Conservation (phyloP, 2,888 invertebrate genomes). For the Cordilura impudica region DNA sequence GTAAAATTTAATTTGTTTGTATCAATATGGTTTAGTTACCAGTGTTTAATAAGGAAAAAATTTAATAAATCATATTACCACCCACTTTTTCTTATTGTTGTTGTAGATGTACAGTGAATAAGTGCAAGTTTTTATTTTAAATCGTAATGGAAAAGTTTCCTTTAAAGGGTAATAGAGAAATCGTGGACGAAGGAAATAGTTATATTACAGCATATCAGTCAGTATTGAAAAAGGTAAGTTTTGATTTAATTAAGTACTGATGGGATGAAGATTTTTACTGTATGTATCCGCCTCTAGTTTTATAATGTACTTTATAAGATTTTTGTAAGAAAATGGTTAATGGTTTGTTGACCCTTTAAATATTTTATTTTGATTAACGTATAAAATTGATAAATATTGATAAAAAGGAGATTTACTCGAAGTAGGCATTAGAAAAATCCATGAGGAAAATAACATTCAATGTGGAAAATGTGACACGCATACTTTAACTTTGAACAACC, state of each 20-base stretch:
- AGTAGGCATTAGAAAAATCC: too few species aligned
- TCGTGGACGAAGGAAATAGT: slow-evolving; percentile 78
- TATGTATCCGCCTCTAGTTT: too few species aligned
- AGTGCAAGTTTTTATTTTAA: slow-evolving; percentile 9
- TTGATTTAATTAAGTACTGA: background rate
- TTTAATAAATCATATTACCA: slow-evolving; percentile 10
- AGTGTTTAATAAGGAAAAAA: background rate
- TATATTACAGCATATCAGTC: slow-evolving; percentile 81
- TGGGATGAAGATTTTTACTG: too few species aligned
- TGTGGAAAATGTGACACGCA: too few species aligned
- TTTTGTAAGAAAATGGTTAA: too few species aligned
- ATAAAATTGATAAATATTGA: too few species aligned
- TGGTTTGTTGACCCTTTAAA: too few species aligned
- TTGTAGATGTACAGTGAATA: slow-evolving; percentile 49
- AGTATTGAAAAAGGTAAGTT: slow-evolving; percentile 81
- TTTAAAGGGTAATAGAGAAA: slow-evolving; percentile 81
- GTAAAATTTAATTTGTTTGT: slow-evolving; percentile 13
- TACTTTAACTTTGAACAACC: too few species aligned
- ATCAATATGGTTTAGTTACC: slow-evolving; percentile 10
- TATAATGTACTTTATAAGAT: too few species aligned
- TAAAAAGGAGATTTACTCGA: too few species aligned
- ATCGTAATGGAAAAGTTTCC: slow-evolving; percentile 84
- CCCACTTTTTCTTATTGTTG: slow-evolving; percentile 40
- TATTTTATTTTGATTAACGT: too few species aligned
- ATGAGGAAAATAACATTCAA: too few species aligned